Conservation (phyloP, 2,113 vertebrate species). For the Argyrosomus japonicus region DNA sequence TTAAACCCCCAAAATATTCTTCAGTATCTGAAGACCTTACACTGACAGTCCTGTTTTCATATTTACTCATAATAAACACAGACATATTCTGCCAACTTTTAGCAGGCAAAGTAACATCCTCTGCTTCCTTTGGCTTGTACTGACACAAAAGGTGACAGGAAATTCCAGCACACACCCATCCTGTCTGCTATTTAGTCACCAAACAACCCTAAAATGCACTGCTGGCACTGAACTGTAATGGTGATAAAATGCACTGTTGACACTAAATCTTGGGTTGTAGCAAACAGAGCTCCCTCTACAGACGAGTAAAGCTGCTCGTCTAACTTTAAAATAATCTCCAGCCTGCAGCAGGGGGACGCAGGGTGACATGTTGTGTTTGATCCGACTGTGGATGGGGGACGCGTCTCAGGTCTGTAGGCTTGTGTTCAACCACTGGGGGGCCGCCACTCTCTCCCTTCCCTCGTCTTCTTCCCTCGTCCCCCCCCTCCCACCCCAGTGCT, state of each 20-base stretch:
- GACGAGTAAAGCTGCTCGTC: conserved; percentile 2
- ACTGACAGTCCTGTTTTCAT: not conserved
- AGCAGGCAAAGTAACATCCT: conserved; percentile 48
- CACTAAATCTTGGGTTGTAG: conserved; percentile 1
- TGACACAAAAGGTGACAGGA: conserved; percentile 82
- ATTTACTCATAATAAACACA: conserved; percentile 28
- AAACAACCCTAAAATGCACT: conserved; percentile 61
- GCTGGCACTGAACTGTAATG: conserved; percentile 40
- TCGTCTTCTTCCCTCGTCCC: not conserved
- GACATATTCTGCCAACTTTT: conserved; percentile 23
- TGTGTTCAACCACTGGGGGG: conserved; percentile 74
- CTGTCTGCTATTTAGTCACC: conserved; percentile 69
- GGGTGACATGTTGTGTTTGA: conserved; percentile 20
- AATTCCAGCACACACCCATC: conserved; percentile 80
- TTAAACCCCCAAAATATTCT: fast-evolving
- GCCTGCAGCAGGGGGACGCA: conserved; percentile 28
- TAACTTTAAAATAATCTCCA: conserved; percentile 37
- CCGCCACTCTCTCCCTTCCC: conserved; percentile 28
- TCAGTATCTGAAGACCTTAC: not conserved
- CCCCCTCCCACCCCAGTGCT: conserved; percentile 20
- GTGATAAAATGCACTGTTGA: conserved; percentile 46
- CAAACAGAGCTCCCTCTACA: conserved; percentile 22
- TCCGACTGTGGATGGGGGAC: conserved; percentile 1
- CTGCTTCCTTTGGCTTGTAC: conserved; percentile 42
- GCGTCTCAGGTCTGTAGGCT: conserved; percentile 49